Base-by-base conservation (phyloP, 2,888 invertebrate genomes). In the Phortica magna region DNA sequence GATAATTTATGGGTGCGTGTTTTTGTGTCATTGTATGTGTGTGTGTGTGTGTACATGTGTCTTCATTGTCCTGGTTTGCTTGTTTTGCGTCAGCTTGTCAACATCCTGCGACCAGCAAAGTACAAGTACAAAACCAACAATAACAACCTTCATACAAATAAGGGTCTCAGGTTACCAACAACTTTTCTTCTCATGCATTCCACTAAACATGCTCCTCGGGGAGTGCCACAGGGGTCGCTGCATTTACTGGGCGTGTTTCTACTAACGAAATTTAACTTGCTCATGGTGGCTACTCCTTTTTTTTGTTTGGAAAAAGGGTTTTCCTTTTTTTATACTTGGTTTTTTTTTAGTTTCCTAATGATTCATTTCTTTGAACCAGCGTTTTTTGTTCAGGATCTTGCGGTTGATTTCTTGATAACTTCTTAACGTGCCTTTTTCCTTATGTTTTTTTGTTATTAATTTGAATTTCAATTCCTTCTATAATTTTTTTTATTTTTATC, bases 91-190 rank as follows among this genome's bases (percentile, higher is more conserved):
- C 65, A 65, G 39, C 22, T 65, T 65, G 70, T 53, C 55, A 55
- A 48, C 59, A 73, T 73, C 59, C 59, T 73, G 41, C 42, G 41
- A 9, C 39, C n/a, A 59, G 17, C 19, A 70, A 39, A 59, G 57
- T 31, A 72, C 53, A 39, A n/a, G 53, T 17, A 71, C 53, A 71
- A 14, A 31, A 71, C 31, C 59, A 19, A 71, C 55, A 71, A 71
- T 19, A 67, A 42, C 42, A 39, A 55, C 17, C 31, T 71, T 53
- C 53, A 31, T 43, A 71, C 70, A 71, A 71, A 71, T 71, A 71
- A 53, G 53, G 22, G 70, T 55, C 31, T 71, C 70, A n/a, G 39
- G 39, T 71, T 71, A 39, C 70, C 53, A 5, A 48, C 31, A 31
- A 31, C 2, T 31, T 31, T 31, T 31, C 31, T 48, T 48, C 14